A percentile compares a stretch with the other conserved stretches of the same genome.
Conservation (phyloP, 2,113 vertebrate species). For the Forbesichthys papilliferus region DNA sequence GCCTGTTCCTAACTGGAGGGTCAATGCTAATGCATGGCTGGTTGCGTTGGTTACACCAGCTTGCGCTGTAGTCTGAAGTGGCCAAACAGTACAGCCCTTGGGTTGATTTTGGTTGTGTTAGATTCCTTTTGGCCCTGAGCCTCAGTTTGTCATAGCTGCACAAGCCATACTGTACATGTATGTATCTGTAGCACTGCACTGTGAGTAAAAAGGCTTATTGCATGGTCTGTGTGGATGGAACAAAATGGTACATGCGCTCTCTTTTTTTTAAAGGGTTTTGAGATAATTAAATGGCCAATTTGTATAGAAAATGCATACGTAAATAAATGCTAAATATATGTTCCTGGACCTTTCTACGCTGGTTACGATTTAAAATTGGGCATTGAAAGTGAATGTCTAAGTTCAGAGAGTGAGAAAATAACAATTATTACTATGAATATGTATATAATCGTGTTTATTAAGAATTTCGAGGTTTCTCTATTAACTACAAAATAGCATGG, state of each 20-base stretch:
- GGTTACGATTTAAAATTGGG: too few species aligned
- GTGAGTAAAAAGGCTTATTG: slow-evolving; percentile 64
- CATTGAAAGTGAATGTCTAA: too few species aligned
- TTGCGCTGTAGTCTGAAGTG: slow-evolving; percentile 74
- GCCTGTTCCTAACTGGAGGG: slow-evolving; percentile 73
- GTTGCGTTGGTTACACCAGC: slow-evolving; percentile 72
- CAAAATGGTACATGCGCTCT: background rate
- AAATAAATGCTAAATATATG: too few species aligned
- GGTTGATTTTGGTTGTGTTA: slow-evolving; percentile 69
- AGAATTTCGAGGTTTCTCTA: too few species aligned
- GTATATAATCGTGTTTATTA: too few species aligned
- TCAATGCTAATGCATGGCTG: slow-evolving; percentile 81
- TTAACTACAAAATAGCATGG: background rate
- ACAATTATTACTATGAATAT: too few species aligned
- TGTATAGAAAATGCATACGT: too few species aligned
- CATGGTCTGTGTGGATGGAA: slow-evolving; percentile 60
- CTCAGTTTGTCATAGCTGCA: slow-evolving; percentile 58
- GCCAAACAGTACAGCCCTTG: slow-evolving; percentile 66
- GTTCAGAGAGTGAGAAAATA: too few species aligned
- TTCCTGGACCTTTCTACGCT: too few species aligned
- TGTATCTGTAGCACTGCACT: slow-evolving; percentile 38
- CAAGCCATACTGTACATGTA: slow-evolving; percentile 52
- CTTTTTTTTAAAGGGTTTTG: slow-evolving; percentile 3
- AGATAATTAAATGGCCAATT: too few species aligned
- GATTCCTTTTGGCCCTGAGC: slow-evolving; percentile 66